A percentile compares a stretch with the other conserved stretches of the same genome.
phyloP scores from a whole-genome alignment of 2,797 vertebrate genomes.

The Xenopus petersii region DNA sequence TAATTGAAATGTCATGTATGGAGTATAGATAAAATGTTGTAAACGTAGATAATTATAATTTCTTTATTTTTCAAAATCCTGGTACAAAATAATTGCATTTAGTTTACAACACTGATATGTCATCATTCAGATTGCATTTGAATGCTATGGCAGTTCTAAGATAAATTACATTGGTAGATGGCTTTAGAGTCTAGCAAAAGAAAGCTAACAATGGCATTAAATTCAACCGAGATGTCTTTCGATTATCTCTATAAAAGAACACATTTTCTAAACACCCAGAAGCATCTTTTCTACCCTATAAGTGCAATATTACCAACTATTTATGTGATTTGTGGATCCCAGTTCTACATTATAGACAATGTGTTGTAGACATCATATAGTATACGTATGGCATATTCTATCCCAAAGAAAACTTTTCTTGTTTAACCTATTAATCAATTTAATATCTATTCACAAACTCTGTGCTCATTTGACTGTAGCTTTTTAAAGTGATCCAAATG shows the following conservation, averaged over 20 bases:
- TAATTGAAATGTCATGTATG: neutral
- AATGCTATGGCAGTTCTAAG: neutral
- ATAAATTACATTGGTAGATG: constrained; percentile 19
- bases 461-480: constrained; percentile 13
- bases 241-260: constrained; percentile 41
- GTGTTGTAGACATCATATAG: constrained; percentile 23
- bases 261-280: constrained; percentile 38
- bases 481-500: constrained; percentile 4
- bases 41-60: no score
- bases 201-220: constrained; percentile 21
- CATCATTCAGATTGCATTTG: constrained; percentile 11
- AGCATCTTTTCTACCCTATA: constrained; percentile 35
- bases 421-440: constrained; percentile 43
- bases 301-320: constrained; percentile 24
- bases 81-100: neutral
- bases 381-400: constrained; percentile 34
- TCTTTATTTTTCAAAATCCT: no score
- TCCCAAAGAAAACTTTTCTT: constrained; percentile 28
- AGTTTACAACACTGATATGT: neutral
- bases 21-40: neutral
- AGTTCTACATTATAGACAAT: constrained; percentile 32
- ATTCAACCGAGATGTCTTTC: constrained; percentile 30
- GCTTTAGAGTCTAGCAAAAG: constrained; percentile 22
- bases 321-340: constrained; percentile 36
- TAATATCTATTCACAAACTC: constrained; percentile 35